Evolutionary conservation across 2,113 vertebrate genomes (phyloP).

Genomic region (Nansenia antarctica): DNA sequence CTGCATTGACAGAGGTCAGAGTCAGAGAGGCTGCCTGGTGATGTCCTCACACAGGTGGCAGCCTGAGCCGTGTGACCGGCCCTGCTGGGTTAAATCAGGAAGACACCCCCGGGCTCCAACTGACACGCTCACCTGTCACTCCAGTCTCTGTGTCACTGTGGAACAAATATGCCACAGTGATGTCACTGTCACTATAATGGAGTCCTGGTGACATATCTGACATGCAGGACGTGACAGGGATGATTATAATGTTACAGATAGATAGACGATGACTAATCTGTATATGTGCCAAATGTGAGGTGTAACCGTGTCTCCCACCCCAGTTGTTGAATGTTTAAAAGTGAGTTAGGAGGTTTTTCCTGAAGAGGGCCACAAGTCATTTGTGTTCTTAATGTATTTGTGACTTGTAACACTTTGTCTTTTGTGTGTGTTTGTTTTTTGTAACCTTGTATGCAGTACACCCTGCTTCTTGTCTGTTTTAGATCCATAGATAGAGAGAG

Average conservation of each 20-base stretch:
- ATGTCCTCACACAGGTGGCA: conserved; percentile 35
- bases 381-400: too few relatives aligned
- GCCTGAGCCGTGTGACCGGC: conserved; percentile 12
- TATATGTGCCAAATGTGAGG: not conserved
- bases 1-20: conserved; percentile 10
- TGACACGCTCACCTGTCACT: conserved; percentile 9
- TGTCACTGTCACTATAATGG: conserved; percentile 1
- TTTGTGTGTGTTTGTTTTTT: not conserved
- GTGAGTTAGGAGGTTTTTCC: too few relatives aligned
- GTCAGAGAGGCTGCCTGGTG: not conserved
- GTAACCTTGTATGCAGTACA: too few relatives aligned
- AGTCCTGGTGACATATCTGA: not conserved
- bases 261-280: not conserved
- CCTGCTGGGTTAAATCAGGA: conserved; percentile 6
- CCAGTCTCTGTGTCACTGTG: conserved; percentile 11
- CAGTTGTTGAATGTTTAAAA: not conserved
- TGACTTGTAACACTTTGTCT: too few relatives aligned
- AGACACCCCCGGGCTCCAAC: too few relatives aligned
- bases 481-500: too few relatives aligned
- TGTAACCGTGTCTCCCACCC: not conserved
- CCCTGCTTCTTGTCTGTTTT: too few relatives aligned
- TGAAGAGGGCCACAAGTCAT: too few relatives aligned
- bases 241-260: not conserved
- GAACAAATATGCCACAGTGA: not conserved
- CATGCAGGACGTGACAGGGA: not conserved